These are phyloP conservation scores for Rhopilema esculentum DNA, from an alignment of 30 jellyfish, hydroid and myxozoan species.

Conservation along the genomic window DNA sequence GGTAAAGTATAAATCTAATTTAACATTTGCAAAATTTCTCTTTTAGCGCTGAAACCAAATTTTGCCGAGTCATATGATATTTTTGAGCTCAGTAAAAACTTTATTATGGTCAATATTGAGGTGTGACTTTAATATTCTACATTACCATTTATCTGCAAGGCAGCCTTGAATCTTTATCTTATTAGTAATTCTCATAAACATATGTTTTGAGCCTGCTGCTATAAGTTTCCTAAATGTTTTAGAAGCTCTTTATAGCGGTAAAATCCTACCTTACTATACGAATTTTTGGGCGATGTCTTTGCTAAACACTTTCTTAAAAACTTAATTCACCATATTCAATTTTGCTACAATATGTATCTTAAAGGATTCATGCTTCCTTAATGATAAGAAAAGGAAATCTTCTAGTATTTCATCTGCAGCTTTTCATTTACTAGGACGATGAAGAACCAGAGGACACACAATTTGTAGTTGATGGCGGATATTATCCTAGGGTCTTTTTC, in stretches of 20 bases:
- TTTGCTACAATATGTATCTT: too few species aligned
- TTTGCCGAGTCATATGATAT: constrained; percentile 79
- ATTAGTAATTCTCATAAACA: too few species aligned
- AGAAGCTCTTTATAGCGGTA: too few species aligned
- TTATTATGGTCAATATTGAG: constrained; percentile 94
- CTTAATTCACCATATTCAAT: too few species aligned
- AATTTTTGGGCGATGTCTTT: too few species aligned
- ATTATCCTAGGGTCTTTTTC: constrained; percentile 89
- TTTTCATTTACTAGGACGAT: constrained; percentile 71
- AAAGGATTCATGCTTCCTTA: too few species aligned
- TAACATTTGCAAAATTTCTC: not conserved
- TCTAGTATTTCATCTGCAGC: not conserved
- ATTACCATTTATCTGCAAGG: not conserved
- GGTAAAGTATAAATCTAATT: too few species aligned
- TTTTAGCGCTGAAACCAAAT: constrained; percentile 84
- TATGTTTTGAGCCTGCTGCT: too few species aligned
- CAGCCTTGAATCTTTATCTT: not conserved
- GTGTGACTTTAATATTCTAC: constrained; percentile 17
- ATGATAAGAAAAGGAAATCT: too few species aligned
- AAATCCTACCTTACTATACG: too few species aligned
- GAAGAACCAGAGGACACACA: constrained; percentile 96
- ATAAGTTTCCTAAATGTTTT: too few species aligned
- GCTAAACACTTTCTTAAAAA: too few species aligned
- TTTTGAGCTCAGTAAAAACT: constrained; percentile 73
- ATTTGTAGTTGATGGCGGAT: constrained; percentile 91